Conservation (phyloP, 2,888 invertebrate species). For the Rotaria sp. region DNA sequence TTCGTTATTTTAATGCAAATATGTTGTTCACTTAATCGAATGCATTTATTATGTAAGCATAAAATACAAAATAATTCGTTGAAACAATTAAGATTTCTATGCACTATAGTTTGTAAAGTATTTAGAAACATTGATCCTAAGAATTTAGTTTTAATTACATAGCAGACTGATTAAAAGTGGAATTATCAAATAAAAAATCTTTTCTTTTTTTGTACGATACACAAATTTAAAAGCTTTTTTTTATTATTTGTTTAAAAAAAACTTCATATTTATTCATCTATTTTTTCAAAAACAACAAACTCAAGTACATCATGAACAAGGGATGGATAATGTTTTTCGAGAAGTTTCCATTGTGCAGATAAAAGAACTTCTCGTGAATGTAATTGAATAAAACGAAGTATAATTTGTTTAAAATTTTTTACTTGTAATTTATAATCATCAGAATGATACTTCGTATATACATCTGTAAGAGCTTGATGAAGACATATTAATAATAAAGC, state of each 20-base stretch:
- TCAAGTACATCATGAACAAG: not conserved
- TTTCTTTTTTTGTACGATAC: too few relatives aligned
- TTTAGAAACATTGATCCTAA: too few relatives aligned
- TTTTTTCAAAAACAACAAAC: not conserved
- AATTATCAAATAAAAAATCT: too few relatives aligned
- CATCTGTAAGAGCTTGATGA: not conserved
- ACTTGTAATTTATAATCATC: not conserved
- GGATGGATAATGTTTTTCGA: not conserved
- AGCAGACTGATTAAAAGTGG: too few relatives aligned
- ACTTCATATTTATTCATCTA: too few relatives aligned
- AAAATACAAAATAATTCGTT: not conserved
- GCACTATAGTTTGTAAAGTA: too few relatives aligned
- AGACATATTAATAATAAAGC: not conserved
- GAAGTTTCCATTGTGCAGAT: not conserved
- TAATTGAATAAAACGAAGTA: not conserved
- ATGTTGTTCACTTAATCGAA: not conserved
- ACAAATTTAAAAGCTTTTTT: too few relatives aligned
- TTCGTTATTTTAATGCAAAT: not conserved
- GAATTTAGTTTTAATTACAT: too few relatives aligned
- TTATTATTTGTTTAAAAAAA: too few relatives aligned
- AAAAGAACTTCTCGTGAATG: not conserved
- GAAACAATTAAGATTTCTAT: too few relatives aligned
- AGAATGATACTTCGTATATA: not conserved
- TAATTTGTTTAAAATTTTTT: not conserved
- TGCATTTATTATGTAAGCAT: not conserved